Evolutionary conservation across 1,140 invertebrate species (phyloP).

Genomic region (Formica exsecta): DNA sequence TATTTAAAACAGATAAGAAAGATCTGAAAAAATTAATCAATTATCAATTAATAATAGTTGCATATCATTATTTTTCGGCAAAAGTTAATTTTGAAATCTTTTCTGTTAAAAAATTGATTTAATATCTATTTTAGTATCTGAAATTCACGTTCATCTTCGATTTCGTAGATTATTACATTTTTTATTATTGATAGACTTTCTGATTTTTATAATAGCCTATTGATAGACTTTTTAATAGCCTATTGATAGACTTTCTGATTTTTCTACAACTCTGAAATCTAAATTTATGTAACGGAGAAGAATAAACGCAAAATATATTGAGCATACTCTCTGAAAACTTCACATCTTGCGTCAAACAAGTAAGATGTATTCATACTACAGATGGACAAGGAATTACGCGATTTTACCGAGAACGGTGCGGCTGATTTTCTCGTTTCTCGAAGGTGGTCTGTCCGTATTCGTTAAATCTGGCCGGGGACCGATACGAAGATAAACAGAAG

Average conservation of each 20-base stretch:
- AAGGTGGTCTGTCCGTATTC: conserved; percentile 83
- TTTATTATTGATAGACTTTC: conserved; percentile 7
- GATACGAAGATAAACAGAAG: conserved; percentile 85
- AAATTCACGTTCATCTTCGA: not conserved
- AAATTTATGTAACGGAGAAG: not conserved
- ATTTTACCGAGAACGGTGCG: conserved; percentile 27
- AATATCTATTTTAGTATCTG: not conserved
- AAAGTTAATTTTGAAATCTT: too few relatives aligned
- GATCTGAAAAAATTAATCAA: not conserved
- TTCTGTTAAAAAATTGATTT: not conserved
- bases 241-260: conserved; percentile 15
- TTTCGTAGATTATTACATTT: not conserved
- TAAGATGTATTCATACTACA: not conserved
- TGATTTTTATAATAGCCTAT: not conserved
- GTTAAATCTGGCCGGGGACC: conserved; percentile 77
- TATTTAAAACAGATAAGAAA: not conserved
- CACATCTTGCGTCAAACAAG: not conserved
- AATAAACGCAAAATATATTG: too few relatives aligned
- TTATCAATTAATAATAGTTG: not conserved
- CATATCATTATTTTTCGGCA: not conserved
- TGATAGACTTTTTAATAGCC: not conserved
- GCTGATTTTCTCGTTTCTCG: conserved; percentile 44
- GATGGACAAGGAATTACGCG: not conserved
- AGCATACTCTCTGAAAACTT: not conserved
- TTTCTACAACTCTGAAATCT: not conserved